Evolutionary conservation across 2,888 invertebrate genomes (phyloP), one percentile per base, ranked within the genome.

Genomic region (Synergus gifuensis): DNA sequence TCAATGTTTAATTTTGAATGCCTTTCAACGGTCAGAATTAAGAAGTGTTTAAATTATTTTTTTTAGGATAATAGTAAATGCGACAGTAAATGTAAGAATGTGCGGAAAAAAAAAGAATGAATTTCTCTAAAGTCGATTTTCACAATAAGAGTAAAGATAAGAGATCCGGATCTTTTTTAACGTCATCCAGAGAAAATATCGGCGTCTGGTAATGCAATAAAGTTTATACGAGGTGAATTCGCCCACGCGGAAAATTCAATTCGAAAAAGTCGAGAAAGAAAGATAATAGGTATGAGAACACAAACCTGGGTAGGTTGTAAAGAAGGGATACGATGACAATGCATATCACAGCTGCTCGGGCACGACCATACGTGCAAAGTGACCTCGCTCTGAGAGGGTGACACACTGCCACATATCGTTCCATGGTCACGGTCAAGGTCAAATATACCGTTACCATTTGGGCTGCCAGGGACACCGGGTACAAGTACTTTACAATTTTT

Each of bases 371-470:
- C 3, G 98, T 98, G 93, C 98, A 98, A 86, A 98, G 94, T 2
- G 97, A 97, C 78, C 97, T 94, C 1, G 98, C 98, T 83, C 95
- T 95, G 76, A 99, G 93, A 0, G 98, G 98, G 90, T 97, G 97
- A 90, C 97, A 97, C 49, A 98, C 97, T 4, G 98, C 98, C 83
- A 98, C 98, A 93, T 98, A 99, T 78, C 99, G 95, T 92, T 98
- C 98, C 88, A 98, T 93, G 0, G 98, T 98, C 79, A 98, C 97
- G 83, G 97, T 98, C 81, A 97, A 94, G 67, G 96, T 97, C 89
- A 99, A 94, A 93, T 98, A 99, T 79, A 98, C 98, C 77, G 98
- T 98, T 82, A 98, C 97, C 83, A 98, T 98, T 93, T 99, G 98
- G 78, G 97, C 96, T 36, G 96, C 96, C 91, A 97, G 95, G 9